Evolutionary conservation across 2,797 vertebrate species (phyloP), one percentile per base, ranked within the genome.

Genomic region (Pitangus sulphuratus): DNA sequence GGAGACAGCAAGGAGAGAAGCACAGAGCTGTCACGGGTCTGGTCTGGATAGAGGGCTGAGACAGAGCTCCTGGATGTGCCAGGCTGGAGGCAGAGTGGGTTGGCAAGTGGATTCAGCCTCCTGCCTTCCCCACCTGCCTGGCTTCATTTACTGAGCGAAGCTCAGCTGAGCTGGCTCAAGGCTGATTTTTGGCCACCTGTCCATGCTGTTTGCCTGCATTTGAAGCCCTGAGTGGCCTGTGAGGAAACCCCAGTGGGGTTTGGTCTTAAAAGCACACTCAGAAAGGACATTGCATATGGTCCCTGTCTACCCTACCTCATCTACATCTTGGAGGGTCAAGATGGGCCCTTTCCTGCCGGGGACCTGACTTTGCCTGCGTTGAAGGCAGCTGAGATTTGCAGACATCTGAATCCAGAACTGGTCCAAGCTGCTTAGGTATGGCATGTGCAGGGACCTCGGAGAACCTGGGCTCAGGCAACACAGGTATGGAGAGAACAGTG

Each of bases 251-350:
- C 10, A 7, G 21, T 6, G 31, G 19, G 22, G 22, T 14, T 90
- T 48, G 28, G 14, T 60, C 13, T 71, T 16, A 31, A 18, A 86
- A 30, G 33, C 9, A 12, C 11, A 1, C 14, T 35, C 42, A n/a
- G 60, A 39, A 54, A 54, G 47, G 40, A 37, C 12, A 4, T 4
- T 68, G 40, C 18, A 16, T 16, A 1, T 21, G 25, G 8, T 12
- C 13, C 47, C 31, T 3, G 1, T 37, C 45, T 56, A 2, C 51
- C 66, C 48, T 21, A 1, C 35, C 50, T 51, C 3, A 0, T 20
- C 44, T 65, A 1, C 0, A 0, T 25, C 48, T 48, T 3, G 11
- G 26, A 10, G 0, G 7, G 33, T 4, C 33, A 16, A 31, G 57
- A 22, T 15, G 39, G 17, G n/a, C 30, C 39, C 28, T 84, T 42